phyloP scores from a whole-genome alignment of 2,888 invertebrate species.

The Carterocephalus palaemon region DNA sequence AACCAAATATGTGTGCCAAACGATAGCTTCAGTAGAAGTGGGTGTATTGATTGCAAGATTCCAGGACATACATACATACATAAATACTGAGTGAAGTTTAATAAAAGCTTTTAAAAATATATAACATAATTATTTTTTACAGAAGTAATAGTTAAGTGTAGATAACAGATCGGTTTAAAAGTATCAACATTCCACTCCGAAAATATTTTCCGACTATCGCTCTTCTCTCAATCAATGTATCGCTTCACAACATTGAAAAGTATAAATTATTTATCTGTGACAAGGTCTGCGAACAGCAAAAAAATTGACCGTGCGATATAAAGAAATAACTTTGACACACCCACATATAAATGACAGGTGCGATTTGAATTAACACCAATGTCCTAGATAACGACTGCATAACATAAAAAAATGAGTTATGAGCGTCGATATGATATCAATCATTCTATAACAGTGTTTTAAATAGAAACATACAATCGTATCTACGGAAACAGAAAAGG shows the following conservation, averaged over 20 bases:
- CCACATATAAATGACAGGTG: conserved; percentile 13
- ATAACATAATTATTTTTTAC: no score
- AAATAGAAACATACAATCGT: no score
- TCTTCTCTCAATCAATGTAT: conserved; percentile 9
- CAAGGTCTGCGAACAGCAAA: conserved; percentile 28
- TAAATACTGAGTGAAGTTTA: no score
- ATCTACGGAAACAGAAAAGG: no score
- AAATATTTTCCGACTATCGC: neutral
- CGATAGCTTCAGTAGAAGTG: no score
- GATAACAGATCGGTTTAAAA: no score
- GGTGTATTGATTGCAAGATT: no score
- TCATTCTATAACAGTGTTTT: no score
- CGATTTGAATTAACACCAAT: conserved; percentile 19
- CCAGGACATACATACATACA: no score
- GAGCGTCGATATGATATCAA: neutral
- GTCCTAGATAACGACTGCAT: conserved; percentile 19
- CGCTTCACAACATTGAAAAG: conserved; percentile 3
- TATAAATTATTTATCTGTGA: conserved; percentile 25
- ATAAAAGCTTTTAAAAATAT: no score
- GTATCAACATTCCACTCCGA: neutral
- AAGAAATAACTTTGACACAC: conserved; percentile 28
- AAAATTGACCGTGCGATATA: conserved; percentile 23
- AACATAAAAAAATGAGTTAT: conserved; percentile 12
- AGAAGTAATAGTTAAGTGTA: no score
- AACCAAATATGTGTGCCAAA: no score